Base-by-base conservation (phyloP, 2,888 invertebrate genomes). In the Cenopis cana region DNA sequence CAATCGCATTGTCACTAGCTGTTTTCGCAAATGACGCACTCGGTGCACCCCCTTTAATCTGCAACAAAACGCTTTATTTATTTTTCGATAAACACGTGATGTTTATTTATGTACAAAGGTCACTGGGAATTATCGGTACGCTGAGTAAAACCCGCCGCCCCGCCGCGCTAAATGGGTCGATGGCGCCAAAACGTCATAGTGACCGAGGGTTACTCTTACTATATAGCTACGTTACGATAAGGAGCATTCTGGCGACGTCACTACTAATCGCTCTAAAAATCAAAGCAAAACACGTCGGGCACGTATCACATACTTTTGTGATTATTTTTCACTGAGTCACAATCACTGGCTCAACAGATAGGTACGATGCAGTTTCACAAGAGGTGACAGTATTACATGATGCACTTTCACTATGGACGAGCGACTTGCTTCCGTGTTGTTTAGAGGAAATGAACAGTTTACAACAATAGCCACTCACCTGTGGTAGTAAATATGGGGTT, bases 381-480 rank as follows among this genome's bases (percentile, higher is more conserved):
- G 89, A 88, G 85, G 84, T 83, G 87, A 89, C 86, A 84, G 87
- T 90, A 88, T 93, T 93, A 93, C 93, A 92, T 92, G 93, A 92
- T 91, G 90, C 89, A 93, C 93, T 94, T 94, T 94, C 93, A 94
- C 93, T 92, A 81, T 85, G 82, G 85, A 86, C 83, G 85, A 83
- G 83, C 80, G 76, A 78, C 79, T 77, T 79, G 87, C 86, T 89
- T 89, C 87, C 87, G 88, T 78, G 82, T 86, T 83, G 82, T 81
- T 81, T 82, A 76, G 56, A 79, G 79, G 74, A 79, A 81, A 81
- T 80, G 74, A 79, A 82, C 76, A 68, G 57, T 75, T 76, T 82
- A 73, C 78, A 82, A 79, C 79, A 80, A 76, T 74, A 73, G 76
- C 77, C 76, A 86, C 93, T 93, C 83, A 93, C 93, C 91, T 88